These are phyloP conservation scores for Callopanchax toddi DNA, from an alignment of 2,113 vertebrate species.

Conservation along the genomic window DNA sequence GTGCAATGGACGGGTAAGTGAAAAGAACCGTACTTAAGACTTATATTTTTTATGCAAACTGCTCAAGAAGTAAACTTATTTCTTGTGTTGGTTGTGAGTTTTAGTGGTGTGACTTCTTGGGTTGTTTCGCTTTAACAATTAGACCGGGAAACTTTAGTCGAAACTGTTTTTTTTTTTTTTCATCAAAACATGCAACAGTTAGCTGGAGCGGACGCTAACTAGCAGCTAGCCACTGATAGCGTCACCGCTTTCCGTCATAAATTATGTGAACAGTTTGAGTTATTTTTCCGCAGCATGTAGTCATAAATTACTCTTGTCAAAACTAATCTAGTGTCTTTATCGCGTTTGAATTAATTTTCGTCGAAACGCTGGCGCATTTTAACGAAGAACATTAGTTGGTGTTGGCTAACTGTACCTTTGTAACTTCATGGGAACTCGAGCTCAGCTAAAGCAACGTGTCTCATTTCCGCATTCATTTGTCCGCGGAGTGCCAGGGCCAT, in stretches of 20 bases:
- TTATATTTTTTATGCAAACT: slow-evolving; percentile 15
- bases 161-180: slow-evolving; percentile 48
- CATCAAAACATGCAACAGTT: slow-evolving; percentile 79
- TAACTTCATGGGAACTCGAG: slow-evolving; percentile 59
- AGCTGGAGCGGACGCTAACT: slow-evolving; percentile 58
- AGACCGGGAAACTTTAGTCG: slow-evolving; percentile 61
- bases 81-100: background rate
- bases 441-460: slow-evolving; percentile 77
- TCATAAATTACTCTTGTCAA: fast-evolving
- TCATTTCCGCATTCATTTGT: slow-evolving; percentile 79
- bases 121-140: background rate
- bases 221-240: slow-evolving; percentile 43
- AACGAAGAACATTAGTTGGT: slow-evolving; percentile 8
- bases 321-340: background rate
- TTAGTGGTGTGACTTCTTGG: fast-evolving
- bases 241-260: slow-evolving; percentile 6
- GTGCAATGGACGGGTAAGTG: slow-evolving; percentile 99
- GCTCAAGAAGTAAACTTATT: fast-evolving
- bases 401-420: slow-evolving; percentile 38
- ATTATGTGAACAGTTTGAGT: slow-evolving; percentile 4
- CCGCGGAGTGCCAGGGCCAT: slow-evolving; percentile 67
- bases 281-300: background rate
- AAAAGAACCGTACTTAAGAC: slow-evolving; percentile 54
- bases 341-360: background rate
- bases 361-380: background rate